phyloP scores from a whole-genome alignment of 2,888 invertebrate species.

The Fragum whitleyi region DNA sequence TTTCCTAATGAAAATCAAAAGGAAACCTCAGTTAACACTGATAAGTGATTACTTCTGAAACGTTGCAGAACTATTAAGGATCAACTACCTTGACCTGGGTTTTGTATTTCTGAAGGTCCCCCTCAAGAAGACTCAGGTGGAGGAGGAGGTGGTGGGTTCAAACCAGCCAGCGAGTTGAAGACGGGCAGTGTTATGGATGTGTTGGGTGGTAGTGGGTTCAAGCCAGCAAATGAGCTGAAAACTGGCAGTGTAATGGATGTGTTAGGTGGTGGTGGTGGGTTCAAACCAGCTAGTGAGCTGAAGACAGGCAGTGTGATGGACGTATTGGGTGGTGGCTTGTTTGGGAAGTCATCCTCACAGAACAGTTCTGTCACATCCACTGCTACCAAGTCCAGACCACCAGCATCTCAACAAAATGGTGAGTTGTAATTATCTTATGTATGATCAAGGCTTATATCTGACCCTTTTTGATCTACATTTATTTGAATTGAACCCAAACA shows the following conservation, averaged over 20 bases:
- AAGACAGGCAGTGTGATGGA: constrained; percentile 82
- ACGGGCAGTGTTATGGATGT: constrained; percentile 82
- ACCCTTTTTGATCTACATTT: too few species aligned
- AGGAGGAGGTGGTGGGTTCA: constrained; percentile 42
- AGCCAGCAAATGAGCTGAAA: constrained; percentile 74
- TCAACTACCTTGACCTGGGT: too few species aligned
- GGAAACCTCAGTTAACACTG: too few species aligned
- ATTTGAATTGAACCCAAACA: too few species aligned
- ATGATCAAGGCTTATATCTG: too few species aligned
- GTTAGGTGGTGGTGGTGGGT: constrained; percentile 66
- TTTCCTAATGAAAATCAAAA: too few species aligned
- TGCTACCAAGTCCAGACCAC: neutral
- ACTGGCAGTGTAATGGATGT: constrained; percentile 82
- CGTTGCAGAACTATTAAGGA: too few species aligned
- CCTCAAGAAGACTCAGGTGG: neutral
- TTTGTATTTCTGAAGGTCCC: constrained; percentile 15
- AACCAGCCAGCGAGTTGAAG: constrained; percentile 74
- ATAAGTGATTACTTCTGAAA: too few species aligned
- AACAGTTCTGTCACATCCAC: neutral
- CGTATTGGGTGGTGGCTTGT: constrained; percentile 69
- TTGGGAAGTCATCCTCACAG: neutral
- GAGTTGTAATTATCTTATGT: too few species aligned
- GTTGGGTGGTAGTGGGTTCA: constrained; percentile 67
- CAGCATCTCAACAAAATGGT: neutral
- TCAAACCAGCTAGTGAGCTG: constrained; percentile 71